phyloP scores from a whole-genome alignment of 2,888 invertebrate genomes.

The Colostygia pectinataria region DNA sequence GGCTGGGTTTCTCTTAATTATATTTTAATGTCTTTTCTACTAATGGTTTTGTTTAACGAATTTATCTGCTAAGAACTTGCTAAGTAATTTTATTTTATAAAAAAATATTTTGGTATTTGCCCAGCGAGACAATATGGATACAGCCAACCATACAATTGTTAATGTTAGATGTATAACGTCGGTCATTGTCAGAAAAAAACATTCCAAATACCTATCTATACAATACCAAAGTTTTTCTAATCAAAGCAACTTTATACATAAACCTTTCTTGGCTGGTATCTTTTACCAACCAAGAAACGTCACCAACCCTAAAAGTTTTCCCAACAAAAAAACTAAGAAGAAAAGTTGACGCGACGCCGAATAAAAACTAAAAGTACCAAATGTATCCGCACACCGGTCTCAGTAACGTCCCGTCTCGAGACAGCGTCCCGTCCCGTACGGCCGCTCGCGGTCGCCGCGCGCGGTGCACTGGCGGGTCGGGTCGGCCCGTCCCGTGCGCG shows the following conservation, averaged over 20 bases:
- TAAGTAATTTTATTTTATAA: too few relatives aligned
- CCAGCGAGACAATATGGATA: too few relatives aligned
- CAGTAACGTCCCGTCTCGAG: conserved; percentile 34
- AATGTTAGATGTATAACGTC: too few relatives aligned
- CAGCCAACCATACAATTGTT: too few relatives aligned
- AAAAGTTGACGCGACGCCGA: conserved; percentile 1
- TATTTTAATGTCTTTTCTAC: conserved; percentile 1
- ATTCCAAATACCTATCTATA: too few relatives aligned
- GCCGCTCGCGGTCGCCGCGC: conserved; percentile 75
- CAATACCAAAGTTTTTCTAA: background rate
- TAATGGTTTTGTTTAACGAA: background rate
- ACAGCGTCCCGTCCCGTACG: conserved; percentile 39
- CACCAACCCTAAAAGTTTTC: too few relatives aligned
- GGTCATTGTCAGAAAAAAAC: too few relatives aligned
- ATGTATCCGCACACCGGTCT: background rate
- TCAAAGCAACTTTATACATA: too few relatives aligned
- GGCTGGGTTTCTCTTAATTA: conserved; percentile 7
- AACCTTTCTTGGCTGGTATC: too few relatives aligned
- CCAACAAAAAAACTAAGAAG: background rate
- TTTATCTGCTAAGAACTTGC: too few relatives aligned
- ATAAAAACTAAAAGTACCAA: conserved; percentile 45
- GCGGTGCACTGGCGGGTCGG: conserved; percentile 66
- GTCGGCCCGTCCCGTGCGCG: conserved; percentile 59
- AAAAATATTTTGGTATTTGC: too few relatives aligned
- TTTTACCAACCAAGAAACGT: too few relatives aligned